These are phyloP conservation scores for Chelonoidis abingdonii DNA, from an alignment of 2,113 vertebrate genomes.

Conservation along the genomic window DNA sequence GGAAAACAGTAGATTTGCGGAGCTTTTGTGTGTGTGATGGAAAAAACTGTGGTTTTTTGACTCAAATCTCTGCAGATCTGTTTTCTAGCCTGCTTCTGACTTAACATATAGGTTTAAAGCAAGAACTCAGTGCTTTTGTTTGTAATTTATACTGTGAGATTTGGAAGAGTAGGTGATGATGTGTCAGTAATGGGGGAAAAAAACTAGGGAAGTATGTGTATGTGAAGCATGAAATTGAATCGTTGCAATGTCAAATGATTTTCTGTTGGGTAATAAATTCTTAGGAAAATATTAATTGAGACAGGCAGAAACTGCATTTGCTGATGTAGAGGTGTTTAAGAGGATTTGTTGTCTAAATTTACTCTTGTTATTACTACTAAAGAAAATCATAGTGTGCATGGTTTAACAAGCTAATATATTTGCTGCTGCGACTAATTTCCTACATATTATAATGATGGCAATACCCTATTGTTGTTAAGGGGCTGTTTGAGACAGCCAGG, in stretches of 20 bases:
- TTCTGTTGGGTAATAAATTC: slow-evolving; percentile 4
- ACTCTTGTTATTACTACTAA: neutral
- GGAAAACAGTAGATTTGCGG: neutral
- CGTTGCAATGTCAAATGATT: neutral
- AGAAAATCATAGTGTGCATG: neutral
- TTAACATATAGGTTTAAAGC: neutral
- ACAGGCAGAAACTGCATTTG: neutral
- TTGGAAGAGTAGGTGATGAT: neutral
- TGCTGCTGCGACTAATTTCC: neutral
- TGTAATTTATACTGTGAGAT: neutral
- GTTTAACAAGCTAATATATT: neutral
- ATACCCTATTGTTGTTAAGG: neutral
- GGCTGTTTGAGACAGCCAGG: neutral
- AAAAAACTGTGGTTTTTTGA: neutral
- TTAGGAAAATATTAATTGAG: neutral
- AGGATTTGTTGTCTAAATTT: neutral
- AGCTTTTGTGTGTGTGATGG: neutral
- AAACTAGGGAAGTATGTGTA: neutral
- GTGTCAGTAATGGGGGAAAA: neutral
- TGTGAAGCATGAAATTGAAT: slow-evolving; percentile 39
- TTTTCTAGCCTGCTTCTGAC: neutral
- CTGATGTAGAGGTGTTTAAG: neutral
- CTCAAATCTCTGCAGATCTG: neutral
- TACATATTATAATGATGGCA: neutral
- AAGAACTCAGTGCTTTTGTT: neutral